Evolutionary conservation across 2,113 vertebrate species (phyloP).

Genomic region (Menura novaehollandiae): DNA sequence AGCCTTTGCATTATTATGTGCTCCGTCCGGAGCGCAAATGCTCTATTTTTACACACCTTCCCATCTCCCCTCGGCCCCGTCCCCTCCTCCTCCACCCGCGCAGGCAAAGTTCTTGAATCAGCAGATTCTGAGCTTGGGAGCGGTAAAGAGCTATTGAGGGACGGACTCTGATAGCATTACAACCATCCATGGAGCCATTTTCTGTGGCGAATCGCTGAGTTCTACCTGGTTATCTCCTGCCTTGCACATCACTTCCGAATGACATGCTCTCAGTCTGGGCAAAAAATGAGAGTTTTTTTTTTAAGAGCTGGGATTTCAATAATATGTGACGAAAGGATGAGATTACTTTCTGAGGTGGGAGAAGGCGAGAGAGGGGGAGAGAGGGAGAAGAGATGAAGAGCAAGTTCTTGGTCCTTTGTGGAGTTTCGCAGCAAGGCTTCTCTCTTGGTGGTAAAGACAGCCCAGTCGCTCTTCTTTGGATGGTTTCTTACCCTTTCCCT

Average conservation of each 20-base stretch:
- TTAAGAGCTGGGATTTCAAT: slow-evolving; percentile 82
- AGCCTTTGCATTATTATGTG: slow-evolving; percentile 67
- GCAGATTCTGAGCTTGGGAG: slow-evolving; percentile 78
- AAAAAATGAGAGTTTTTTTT: slow-evolving; percentile 81
- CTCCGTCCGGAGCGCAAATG: slow-evolving; percentile 46
- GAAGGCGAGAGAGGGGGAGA: slow-evolving; percentile 63
- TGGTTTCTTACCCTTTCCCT: background rate
- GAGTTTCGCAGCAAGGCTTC: slow-evolving; percentile 41
- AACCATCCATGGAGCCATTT: slow-evolving; percentile 82
- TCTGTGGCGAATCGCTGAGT: slow-evolving; percentile 84
- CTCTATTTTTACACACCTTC: slow-evolving; percentile 63
- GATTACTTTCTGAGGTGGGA: slow-evolving; percentile 82
- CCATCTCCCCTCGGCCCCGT: slow-evolving; percentile 58
- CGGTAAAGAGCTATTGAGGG: slow-evolving; percentile 81
- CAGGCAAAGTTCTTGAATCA: slow-evolving; percentile 81
- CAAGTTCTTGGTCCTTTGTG: slow-evolving; percentile 62
- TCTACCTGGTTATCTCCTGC: slow-evolving; percentile 86
- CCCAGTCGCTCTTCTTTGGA: background rate
- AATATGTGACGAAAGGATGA: slow-evolving; percentile 84
- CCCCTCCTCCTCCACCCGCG: slow-evolving; percentile 59
- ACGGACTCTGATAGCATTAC: slow-evolving; percentile 81
- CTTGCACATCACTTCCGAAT: slow-evolving; percentile 85
- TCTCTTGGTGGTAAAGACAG: slow-evolving; percentile 13
- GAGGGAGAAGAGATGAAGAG: slow-evolving; percentile 69
- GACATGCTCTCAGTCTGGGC: slow-evolving; percentile 83